These are phyloP conservation scores for Hylia prasina DNA, from an alignment of 2,113 vertebrate genomes.

Conservation along the genomic window DNA sequence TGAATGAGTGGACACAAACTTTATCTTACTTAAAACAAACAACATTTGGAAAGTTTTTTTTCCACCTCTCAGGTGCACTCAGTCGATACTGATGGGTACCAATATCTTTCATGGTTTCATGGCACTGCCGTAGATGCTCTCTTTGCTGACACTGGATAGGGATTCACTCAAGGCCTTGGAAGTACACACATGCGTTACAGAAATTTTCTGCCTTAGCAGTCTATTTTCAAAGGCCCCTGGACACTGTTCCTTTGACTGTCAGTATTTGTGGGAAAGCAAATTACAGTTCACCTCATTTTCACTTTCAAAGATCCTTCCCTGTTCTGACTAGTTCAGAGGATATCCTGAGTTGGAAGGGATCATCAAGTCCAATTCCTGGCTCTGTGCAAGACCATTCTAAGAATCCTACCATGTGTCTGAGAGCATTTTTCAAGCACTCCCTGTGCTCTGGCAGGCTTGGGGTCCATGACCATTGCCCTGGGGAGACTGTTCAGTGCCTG, in stretches of 20 bases:
- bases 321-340: background rate
- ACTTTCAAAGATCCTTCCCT: background rate
- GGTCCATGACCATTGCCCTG: background rate
- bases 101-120: background rate
- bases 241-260: background rate
- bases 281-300: background rate
- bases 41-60: background rate
- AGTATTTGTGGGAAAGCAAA: background rate
- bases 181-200: background rate
- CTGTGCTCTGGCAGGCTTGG: background rate
- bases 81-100: background rate
- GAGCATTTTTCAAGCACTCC: background rate
- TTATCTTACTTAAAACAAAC: background rate
- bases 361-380: background rate
- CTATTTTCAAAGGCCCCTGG: background rate
- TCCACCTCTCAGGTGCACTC: background rate
- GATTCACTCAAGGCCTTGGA: background rate
- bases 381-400: background rate
- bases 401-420: background rate
- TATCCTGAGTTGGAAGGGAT: background rate
- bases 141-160: background rate
- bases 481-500: background rate
- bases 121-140: background rate
- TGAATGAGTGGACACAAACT: background rate
- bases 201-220: background rate